Conservation (phyloP, 2,797 vertebrate genomes). For the Scyliorhinus canicula region DNA sequence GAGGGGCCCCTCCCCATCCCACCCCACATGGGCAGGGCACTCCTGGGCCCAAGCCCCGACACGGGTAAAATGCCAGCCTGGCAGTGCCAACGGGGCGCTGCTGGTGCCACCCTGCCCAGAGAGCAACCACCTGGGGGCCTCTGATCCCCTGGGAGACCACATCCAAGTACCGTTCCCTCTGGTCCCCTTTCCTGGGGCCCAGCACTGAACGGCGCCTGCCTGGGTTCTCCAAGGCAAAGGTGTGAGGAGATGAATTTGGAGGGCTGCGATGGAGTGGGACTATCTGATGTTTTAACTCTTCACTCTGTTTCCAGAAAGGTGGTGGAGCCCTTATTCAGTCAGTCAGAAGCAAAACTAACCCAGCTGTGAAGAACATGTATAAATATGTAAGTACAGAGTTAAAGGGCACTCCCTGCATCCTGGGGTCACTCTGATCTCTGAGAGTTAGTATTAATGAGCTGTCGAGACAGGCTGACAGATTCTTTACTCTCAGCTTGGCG, state of each 20-base stretch:
- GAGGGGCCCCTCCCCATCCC: too few relatives aligned
- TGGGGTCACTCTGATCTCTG: background rate
- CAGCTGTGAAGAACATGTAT: conserved; percentile 59
- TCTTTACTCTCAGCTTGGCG: background rate
- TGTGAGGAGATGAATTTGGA: background rate
- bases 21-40: too few relatives aligned
- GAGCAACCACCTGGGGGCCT: too few relatives aligned
- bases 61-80: too few relatives aligned
- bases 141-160: too few relatives aligned
- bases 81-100: too few relatives aligned
- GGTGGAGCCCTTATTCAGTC: conserved; percentile 77
- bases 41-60: too few relatives aligned
- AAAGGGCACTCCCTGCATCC: background rate
- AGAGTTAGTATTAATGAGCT: background rate
- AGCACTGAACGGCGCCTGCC: too few relatives aligned
- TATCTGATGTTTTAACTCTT: background rate
- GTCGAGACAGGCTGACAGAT: background rate
- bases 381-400: conserved; percentile 60
- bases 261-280: background rate
- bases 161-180: too few relatives aligned
- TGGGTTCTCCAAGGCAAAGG: too few relatives aligned
- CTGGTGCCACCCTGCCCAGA: too few relatives aligned
- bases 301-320: conserved; percentile 67
- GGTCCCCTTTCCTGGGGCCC: too few relatives aligned
- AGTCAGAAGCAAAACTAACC: conserved; percentile 71